These are phyloP conservation scores for Cossypha niveicapilla DNA, from an alignment of 2,797 vertebrate species.

Conservation along the genomic window DNA sequence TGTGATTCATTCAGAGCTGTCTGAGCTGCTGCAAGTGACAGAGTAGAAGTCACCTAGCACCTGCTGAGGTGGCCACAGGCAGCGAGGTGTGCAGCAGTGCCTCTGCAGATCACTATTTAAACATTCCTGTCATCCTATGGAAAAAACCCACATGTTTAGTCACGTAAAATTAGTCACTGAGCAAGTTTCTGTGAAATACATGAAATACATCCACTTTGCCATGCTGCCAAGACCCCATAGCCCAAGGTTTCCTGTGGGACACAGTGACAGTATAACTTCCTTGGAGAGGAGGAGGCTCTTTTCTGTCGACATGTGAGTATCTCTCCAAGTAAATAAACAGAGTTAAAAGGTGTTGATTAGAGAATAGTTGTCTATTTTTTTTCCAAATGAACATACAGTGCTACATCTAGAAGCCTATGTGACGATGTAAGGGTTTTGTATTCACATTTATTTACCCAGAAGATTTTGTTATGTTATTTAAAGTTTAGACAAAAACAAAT, in stretches of 20 bases:
- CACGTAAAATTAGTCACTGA: neutral
- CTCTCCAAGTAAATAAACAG: neutral
- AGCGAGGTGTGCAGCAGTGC: neutral
- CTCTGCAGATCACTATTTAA: neutral
- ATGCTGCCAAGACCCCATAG: neutral
- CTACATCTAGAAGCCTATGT: neutral
- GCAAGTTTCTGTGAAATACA: neutral
- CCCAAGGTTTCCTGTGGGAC: neutral
- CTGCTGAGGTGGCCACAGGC: neutral
- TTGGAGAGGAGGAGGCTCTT: neutral
- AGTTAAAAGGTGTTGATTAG: neutral
- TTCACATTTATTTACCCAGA: neutral
- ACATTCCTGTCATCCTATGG: accelerated
- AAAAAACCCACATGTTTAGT: neutral
- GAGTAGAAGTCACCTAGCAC: neutral
- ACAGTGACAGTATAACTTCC: neutral
- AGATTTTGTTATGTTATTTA: neutral
- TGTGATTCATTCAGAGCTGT: conserved; percentile 32
- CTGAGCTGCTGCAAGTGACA: neutral
- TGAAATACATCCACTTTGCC: neutral
- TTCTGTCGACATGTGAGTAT: neutral
- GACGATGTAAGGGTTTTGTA: neutral
- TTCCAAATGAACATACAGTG: neutral
- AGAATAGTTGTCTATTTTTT: neutral
- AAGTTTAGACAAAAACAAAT: conserved; percentile 3